phyloP scores from a whole-genome alignment of 2,888 invertebrate genomes.

The Osmoderma eremita region DNA sequence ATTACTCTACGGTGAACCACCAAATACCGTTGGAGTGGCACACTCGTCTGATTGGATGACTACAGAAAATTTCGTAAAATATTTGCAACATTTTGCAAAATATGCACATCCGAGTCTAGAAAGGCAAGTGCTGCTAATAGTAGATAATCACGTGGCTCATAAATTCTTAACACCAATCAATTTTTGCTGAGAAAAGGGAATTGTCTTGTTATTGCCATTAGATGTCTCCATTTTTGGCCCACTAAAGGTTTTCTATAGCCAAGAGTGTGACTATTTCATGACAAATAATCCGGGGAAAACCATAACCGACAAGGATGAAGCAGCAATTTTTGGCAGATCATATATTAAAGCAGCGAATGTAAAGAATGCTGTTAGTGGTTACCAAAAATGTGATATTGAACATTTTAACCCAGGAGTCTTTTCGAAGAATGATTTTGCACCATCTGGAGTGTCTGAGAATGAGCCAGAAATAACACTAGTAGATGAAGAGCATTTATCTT shows the following conservation, averaged over 20 bases:
- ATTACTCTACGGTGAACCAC: conserved; percentile 10
- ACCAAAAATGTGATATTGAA: neutral
- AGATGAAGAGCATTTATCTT: neutral
- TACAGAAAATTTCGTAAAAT: neutral
- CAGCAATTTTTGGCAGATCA: neutral
- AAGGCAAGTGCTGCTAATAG: neutral
- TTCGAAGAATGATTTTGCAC: neutral
- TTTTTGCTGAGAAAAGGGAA: conserved; percentile 1
- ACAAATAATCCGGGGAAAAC: conserved; percentile 14
- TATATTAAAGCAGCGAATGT: neutral
- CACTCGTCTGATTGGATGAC: neutral
- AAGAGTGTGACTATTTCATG: conserved; percentile 6
- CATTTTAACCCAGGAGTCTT: conserved; percentile 1
- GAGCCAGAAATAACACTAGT: too few relatives aligned
- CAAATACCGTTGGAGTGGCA: conserved; percentile 3
- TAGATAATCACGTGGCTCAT: conserved; percentile 1
- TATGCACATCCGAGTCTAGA: conserved; percentile 9
- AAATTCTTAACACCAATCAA: neutral
- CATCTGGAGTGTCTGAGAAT: conserved; percentile 4
- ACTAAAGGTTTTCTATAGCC: conserved; percentile 4
- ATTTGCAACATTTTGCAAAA: neutral
- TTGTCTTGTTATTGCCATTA: neutral
- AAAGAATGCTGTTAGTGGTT: neutral
- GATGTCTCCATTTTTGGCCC: neutral
- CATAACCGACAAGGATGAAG: neutral